Evolutionary conservation across 1,140 invertebrate genomes (phyloP).

Genomic region (Stegodyphus dumicola): DNA sequence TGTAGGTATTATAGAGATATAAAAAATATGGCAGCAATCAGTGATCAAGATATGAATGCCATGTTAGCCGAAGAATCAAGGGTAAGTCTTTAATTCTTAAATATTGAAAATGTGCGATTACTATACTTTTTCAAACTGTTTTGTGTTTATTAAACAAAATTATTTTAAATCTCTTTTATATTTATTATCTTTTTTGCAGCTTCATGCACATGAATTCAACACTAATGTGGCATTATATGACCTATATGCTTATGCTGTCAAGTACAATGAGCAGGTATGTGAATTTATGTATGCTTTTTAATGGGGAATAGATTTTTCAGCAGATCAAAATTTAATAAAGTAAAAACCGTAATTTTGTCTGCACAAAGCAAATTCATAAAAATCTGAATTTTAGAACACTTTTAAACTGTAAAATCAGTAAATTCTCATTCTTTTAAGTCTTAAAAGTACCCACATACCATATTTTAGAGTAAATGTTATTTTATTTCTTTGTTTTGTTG

Average conservation of each 20-base stretch:
- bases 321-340: not conserved
- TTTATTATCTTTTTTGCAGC: conserved; percentile 71
- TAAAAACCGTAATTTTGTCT: not conserved
- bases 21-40: conserved; percentile 92
- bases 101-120: not conserved
- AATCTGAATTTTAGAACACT: too few relatives aligned
- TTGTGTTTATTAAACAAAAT: not conserved
- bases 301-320: too few relatives aligned
- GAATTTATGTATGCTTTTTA: too few relatives aligned
- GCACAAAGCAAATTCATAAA: too few relatives aligned
- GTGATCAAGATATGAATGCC: conserved; percentile 99
- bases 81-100: conserved; percentile 72
- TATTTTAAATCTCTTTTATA: not conserved
- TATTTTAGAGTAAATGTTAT: too few relatives aligned
- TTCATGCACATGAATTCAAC: conserved; percentile 96
- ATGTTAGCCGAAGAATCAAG: conserved; percentile 98
- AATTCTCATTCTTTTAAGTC: too few relatives aligned
- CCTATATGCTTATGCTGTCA: conserved; percentile 92
- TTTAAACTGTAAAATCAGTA: too few relatives aligned
- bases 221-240: conserved; percentile 96
- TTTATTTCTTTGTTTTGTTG: too few relatives aligned
- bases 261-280: conserved; percentile 83
- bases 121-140: too few relatives aligned
- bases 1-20: conserved; percentile 73
- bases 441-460: too few relatives aligned